Conservation (phyloP, 2,888 invertebrate genomes). For the Empis stercorea region DNA sequence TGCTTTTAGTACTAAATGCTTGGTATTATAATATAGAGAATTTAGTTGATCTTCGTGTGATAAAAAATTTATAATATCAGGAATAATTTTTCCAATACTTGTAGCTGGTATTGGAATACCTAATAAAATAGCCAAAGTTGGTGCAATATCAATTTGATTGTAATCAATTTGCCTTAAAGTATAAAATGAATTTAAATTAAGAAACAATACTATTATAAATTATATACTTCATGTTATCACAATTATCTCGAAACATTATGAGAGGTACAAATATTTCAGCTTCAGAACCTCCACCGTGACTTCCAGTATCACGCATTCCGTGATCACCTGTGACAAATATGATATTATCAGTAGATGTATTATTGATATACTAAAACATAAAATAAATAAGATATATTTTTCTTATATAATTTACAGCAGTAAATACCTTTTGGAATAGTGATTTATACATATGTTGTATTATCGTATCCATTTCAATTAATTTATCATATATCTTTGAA, state of each 20-base stretch:
- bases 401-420: too few species aligned
- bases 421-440: neutral
- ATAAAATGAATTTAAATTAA: neutral
- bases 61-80: constrained; percentile 24
- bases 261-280: constrained; percentile 78
- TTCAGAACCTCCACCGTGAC: constrained; percentile 83
- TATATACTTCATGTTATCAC: constrained; percentile 23
- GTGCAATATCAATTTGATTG: constrained; percentile 72
- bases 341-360: neutral
- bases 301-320: constrained; percentile 91
- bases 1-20: constrained; percentile 26
- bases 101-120: constrained; percentile 66
- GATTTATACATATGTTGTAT: constrained; percentile 48
- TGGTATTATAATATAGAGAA: constrained; percentile 28
- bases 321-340: constrained; percentile 80
- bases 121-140: constrained; percentile 65
- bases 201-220: neutral
- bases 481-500: constrained; percentile 60
- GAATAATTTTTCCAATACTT: constrained; percentile 48
- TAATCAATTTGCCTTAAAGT: constrained; percentile 13
- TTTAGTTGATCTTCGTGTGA: constrained; percentile 29
- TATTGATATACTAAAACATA: neutral
- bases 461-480: constrained; percentile 83
- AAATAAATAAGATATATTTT: too few species aligned
- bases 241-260: constrained; percentile 47